A percentile compares a stretch with the other conserved stretches of the same genome.
These are phyloP conservation scores for Cliona cf. orientalis DNA, from an alignment of 37 sponge, comb jelly and placozoan species.

Conservation along the genomic window DNA sequence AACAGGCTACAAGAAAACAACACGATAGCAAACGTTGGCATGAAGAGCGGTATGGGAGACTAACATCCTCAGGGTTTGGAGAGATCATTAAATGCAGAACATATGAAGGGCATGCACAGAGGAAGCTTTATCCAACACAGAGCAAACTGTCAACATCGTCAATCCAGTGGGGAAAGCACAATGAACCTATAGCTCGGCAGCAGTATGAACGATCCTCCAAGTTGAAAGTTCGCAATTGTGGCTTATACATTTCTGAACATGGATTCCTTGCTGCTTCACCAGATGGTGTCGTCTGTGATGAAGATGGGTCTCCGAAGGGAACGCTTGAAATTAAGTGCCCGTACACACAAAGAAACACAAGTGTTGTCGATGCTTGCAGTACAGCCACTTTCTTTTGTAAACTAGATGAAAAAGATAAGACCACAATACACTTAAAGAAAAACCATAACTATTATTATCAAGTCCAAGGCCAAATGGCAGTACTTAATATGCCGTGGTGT, in stretches of 20 bases:
- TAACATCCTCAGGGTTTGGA: background rate
- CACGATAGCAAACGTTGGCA: background rate
- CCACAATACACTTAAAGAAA: conserved; percentile 7
- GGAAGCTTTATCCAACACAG: background rate
- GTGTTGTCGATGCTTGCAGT: conserved; percentile 36
- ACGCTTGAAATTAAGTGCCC: conserved; percentile 64
- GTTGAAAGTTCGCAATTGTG: background rate
- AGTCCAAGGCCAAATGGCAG: conserved; percentile 46
- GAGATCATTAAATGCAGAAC: background rate
- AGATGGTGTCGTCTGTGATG: conserved; percentile 22
- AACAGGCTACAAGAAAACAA: background rate
- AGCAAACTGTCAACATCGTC: background rate
- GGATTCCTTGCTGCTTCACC: conserved; percentile 39
- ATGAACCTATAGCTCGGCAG: background rate
- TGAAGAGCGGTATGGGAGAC: background rate
- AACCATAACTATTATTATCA: conserved; percentile 59
- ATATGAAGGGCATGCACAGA: background rate
- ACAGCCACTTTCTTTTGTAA: conserved; percentile 17
- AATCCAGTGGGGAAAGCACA: conserved; percentile 1
- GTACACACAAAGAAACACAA: conserved; percentile 25
- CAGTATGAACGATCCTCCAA: background rate
- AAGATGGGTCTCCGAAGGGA: background rate
- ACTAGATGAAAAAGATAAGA: conserved; percentile 13
- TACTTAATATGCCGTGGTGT: conserved; percentile 29
- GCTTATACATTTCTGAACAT: background rate